Percentiles rank a stretch among this genome's conserved stretches.
Evolutionary conservation across 1,140 invertebrate genomes (phyloP).

Genomic region (Ceratosolen fusciceps): DNA sequence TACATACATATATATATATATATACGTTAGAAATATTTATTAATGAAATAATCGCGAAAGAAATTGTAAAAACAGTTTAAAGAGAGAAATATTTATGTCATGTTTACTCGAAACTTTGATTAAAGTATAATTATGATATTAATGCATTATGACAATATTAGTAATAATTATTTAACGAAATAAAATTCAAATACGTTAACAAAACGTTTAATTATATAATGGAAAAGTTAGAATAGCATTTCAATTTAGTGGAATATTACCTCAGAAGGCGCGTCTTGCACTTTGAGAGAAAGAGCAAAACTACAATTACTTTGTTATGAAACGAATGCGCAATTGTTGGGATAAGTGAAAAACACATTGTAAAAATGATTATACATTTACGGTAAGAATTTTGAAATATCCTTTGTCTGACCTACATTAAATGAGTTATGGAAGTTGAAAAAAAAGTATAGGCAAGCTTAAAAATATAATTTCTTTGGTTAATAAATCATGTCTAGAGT

Average conservation of each 20-base stretch:
- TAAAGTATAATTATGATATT: no score
- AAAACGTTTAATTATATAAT: conserved; percentile 28
- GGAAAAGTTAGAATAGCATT: background rate
- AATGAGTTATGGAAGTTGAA: background rate
- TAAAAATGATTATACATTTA: background rate
- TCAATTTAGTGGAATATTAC: conserved; percentile 10
- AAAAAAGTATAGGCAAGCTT: background rate
- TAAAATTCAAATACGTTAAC: conserved; percentile 24
- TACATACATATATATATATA: no score
- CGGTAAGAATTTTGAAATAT: background rate
- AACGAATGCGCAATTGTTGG: background rate
- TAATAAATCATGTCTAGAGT: no score
- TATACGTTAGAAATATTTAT: no score
- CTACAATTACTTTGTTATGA: background rate
- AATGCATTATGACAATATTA: no score
- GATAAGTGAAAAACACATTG: background rate
- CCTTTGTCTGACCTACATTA: background rate
- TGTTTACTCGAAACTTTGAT: no score
- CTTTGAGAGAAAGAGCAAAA: background rate
- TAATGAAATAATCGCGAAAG: no score
- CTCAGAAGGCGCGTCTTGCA: background rate
- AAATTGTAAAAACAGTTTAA: no score
- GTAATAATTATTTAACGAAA: no score
- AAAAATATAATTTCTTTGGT: background rate
- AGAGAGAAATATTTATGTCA: no score